Evolutionary conservation across 2,113 vertebrate species (phyloP).

Genomic region (Eonycteris spelaea): DNA sequence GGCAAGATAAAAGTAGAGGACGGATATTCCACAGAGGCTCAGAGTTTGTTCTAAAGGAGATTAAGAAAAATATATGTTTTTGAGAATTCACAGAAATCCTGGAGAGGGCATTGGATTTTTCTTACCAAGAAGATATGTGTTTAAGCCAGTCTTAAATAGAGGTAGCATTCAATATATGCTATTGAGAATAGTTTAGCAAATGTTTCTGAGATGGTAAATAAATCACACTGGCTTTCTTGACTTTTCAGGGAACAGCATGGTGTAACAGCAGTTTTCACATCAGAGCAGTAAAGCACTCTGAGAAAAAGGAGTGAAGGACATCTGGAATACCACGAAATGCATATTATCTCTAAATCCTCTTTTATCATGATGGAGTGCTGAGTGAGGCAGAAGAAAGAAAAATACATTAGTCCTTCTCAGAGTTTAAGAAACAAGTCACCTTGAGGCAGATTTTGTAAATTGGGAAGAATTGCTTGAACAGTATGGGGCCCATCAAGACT

Average conservation of each 20-base stretch:
- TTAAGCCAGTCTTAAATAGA: background rate
- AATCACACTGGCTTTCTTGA: background rate
- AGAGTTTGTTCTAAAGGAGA: background rate
- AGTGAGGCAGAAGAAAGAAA: background rate
- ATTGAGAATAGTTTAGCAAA: background rate
- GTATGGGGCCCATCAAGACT: too few species aligned
- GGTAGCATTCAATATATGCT: background rate
- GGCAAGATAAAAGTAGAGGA: background rate
- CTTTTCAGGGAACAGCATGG: background rate
- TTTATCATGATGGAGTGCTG: background rate
- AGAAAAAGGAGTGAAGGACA: background rate
- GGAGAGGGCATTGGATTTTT: background rate
- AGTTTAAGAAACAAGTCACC: background rate
- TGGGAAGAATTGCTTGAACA: background rate
- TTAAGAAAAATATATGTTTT: background rate
- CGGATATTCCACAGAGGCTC: background rate
- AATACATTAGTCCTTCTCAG: background rate
- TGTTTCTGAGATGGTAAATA: background rate
- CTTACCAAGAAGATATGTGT: background rate
- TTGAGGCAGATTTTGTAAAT: background rate
- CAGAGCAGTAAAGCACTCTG: background rate
- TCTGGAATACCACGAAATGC: background rate
- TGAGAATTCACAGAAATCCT: background rate
- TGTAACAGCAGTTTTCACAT: background rate
- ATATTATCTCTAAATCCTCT: background rate